A percentile compares a stretch with the other conserved stretches of the same genome.
Evolutionary conservation across 2,113 vertebrate species (phyloP).

Genomic region (Craseonycteris thonglongyai): DNA sequence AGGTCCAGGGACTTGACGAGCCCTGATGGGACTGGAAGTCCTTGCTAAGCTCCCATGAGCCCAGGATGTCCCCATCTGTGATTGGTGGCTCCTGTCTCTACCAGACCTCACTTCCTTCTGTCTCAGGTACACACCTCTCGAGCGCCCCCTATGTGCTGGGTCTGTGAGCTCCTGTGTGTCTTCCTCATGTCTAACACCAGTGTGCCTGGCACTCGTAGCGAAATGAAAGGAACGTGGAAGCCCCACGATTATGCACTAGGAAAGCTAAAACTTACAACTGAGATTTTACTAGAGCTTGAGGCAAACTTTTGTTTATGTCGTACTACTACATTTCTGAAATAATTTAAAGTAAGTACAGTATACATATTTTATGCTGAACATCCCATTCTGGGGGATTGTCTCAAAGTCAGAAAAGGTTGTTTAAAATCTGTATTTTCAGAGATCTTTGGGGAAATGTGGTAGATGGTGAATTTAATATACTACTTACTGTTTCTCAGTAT

Average conservation of each 20-base stretch:
- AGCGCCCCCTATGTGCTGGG: neutral
- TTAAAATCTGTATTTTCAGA: neutral
- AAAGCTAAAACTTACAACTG: neutral
- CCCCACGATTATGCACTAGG: neutral
- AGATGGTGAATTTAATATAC: neutral
- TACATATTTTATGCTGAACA: neutral
- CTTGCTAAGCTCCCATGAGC: neutral
- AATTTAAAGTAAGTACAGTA: neutral
- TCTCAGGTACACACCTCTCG: neutral
- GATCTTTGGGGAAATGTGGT: neutral
- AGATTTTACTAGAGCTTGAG: neutral
- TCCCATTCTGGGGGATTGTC: neutral
- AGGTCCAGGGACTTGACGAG: neutral
- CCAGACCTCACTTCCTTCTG: neutral
- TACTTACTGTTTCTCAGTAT: neutral
- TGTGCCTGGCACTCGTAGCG: neutral
- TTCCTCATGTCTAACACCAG: neutral
- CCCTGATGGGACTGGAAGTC: neutral
- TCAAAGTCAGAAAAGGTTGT: neutral
- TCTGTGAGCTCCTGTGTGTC: neutral
- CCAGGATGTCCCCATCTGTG: neutral
- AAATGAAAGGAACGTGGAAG: neutral
- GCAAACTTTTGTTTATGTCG: neutral
- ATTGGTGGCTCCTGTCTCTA: fast-evolving
- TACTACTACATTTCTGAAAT: neutral